These are phyloP conservation scores for Tetrax tetrax DNA, from an alignment of 2,113 vertebrate species.

Conservation along the genomic window DNA sequence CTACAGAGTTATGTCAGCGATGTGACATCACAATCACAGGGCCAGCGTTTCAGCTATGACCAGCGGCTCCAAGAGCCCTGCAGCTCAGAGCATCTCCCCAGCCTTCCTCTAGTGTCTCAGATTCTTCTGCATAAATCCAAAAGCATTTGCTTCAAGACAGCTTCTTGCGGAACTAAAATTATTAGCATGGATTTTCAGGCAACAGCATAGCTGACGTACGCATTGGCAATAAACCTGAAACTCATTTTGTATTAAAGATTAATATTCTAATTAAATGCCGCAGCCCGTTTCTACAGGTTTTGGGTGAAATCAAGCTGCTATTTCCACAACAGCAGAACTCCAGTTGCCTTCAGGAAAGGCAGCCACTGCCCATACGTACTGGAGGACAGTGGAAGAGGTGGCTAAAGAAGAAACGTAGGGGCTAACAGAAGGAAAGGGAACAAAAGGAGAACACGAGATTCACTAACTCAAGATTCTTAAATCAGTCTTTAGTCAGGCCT, in stretches of 20 bases:
- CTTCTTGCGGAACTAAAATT: background rate
- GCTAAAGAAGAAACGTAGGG: background rate
- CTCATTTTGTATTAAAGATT: background rate
- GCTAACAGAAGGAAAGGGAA: background rate
- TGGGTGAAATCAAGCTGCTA: background rate
- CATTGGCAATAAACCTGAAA: background rate
- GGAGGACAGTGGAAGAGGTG: background rate
- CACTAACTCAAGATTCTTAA: background rate
- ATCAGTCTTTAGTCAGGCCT: rapidly evolving
- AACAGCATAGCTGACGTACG: background rate
- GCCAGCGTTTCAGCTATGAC: background rate
- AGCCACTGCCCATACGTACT: background rate
- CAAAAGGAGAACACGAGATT: background rate
- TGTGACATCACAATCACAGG: background rate
- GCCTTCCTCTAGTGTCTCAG: background rate
- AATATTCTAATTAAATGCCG: background rate
- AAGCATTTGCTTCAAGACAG: background rate
- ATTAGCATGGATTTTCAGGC: background rate
- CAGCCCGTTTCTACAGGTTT: background rate
- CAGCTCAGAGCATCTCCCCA: background rate
- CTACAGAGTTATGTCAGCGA: background rate
- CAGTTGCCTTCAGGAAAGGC: background rate
- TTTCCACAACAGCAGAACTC: background rate
- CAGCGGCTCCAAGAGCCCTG: background rate
- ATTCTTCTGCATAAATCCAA: background rate